Evolutionary conservation across 2,113 vertebrate genomes (phyloP), one percentile per base, ranked within the genome.

Genomic region (Helogale parvula): DNA sequence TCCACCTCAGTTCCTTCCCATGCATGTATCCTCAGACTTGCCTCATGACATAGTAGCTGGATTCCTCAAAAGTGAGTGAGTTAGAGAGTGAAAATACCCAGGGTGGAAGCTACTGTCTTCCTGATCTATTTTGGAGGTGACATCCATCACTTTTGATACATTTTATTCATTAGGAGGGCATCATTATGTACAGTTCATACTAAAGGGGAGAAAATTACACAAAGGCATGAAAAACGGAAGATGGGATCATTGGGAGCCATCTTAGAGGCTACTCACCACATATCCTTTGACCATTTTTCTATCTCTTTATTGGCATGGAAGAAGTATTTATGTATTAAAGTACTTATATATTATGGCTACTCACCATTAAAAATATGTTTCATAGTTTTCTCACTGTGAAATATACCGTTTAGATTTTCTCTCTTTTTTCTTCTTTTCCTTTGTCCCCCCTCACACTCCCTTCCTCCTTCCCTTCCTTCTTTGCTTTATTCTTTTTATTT

Each of bases 131-230:
- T 82, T 77, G 17, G 3, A 69, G 54, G 21, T 79, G 50, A 79
- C 13, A 71, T 76, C 91, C 86, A 7, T 76, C 66, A 68, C 63
- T 72, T 68, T 95, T 52, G 27, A 23, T 82, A 1, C 63, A 76
- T 91, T 88, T 71, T 93, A 54, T 65, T 96, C 68, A 79, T 88
- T 83, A 54, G n/a, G 63, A 47, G 15, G 52, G 2, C 77, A 65
- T 89, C n/a, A 71, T 79, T 65, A 71, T 15, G 5, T 79, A 83
- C 4, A 94, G 17, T 77, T 19, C 23, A 23, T 33, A 45, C 31
- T 65, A 7, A 33, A 66, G 29, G 54, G 41, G 13, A 88, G 33
- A 90, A 17, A 15, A 35, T 77, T 63, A 29, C 21, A 54, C 23
- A 63, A 52, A 29, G 15, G 10, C 23, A 21, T 68, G 21, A 69